Base-by-base conservation (phyloP, 1,140 invertebrate species). In the Panagrolaimus sp. region DNA sequence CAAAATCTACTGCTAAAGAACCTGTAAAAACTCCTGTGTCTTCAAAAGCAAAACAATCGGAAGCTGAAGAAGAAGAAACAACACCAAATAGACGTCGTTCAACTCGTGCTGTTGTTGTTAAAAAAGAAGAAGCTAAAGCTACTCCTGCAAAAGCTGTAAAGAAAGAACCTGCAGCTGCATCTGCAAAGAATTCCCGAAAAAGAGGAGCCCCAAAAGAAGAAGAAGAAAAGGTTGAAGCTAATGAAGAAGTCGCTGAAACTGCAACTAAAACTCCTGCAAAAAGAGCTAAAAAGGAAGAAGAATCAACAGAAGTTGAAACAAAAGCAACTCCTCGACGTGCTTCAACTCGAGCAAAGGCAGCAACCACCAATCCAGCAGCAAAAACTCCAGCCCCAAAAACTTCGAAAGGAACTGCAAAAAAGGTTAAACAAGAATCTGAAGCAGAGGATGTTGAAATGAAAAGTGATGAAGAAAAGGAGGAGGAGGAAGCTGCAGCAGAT, bases 191-290 rank as follows among this genome's bases (percentile, higher is more conserved):
- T 8, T 7, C 65, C 14, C 15, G 24, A 32, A 12, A 44, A 48
- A 38, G n/a, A 38, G 28, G 32, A 1, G 43, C 15, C n/a, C 62
- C 58, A 62, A 65, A 68, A 15, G 48, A 67, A 26, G 44, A 65
- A 14, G 66, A 68, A 14, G 48, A 65, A 15, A 28, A 58, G 17
- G 21, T 12, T 4, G 21, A 12, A 2, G 52, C 15, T 52, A 7
- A 7, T 10, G 48, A 52, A 24, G 45, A 46, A 46, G 45, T 46
- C n/a, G 45, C 45, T 46, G 45, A 46, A 46, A n/a, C 45, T 46
- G 45, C 45, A 46, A n/a, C 9, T 24, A 52, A 52, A 52, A 52
- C 48, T 4, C 48, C 48, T 4, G 48, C 48, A 5, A 52, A 52
- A 52, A 52, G 12, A 2, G 48, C 15, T 8, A 52, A 52, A 15